Evolutionary conservation across 1,140 invertebrate species (phyloP), one percentile per base, ranked within the genome.

Genomic region (Agrilus planipennis): DNA sequence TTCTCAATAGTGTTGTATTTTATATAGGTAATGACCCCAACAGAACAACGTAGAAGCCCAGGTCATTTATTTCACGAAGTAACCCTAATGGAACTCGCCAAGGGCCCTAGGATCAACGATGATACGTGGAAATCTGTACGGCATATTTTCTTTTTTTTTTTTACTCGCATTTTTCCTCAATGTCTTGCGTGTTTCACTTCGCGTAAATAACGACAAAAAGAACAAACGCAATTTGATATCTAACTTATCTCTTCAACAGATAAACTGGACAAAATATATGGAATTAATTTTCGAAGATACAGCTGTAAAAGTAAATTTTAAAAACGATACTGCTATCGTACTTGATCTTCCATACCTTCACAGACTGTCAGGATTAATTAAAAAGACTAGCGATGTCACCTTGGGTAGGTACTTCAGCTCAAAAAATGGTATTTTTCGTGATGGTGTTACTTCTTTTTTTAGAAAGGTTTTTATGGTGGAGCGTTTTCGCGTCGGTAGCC

Each of bases 31-130:
- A 81, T 82, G 60, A 77, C 75, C 1, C 79, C 83, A 1, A 64
- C 73, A 17, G 78, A 82, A 49, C 67, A 81, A 17, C 63, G 79
- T 14, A 61, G 80, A 44, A 80, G 84, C 51, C 72, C 73, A 14
- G 76, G 77, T 30, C 73, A 78, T 44, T 57, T 81, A 15, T 84
- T 86, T 57, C 76, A 86, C 56, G 81, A 81, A 51, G 76, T 83
- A 41, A 78, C 69, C 11, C 65, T 86, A 0, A 55, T 63, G 17
- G 73, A 84, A 22, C 63, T 87, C 15, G 44, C 58, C 55, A 42
- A 71, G 58, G 54, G 75, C 57, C 63, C 60, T 45, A 42, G 44
- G 41, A 54, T 67, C 34, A 58, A 63, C 36, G 60, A 69, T 47
- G 60, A 53, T 9, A 54, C 66, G 30, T 70, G 68, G 68, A 60